Base-by-base conservation (phyloP, 30 jellyfish, hydroid and myxozoan genomes). In the Rhopilema esculentum region DNA sequence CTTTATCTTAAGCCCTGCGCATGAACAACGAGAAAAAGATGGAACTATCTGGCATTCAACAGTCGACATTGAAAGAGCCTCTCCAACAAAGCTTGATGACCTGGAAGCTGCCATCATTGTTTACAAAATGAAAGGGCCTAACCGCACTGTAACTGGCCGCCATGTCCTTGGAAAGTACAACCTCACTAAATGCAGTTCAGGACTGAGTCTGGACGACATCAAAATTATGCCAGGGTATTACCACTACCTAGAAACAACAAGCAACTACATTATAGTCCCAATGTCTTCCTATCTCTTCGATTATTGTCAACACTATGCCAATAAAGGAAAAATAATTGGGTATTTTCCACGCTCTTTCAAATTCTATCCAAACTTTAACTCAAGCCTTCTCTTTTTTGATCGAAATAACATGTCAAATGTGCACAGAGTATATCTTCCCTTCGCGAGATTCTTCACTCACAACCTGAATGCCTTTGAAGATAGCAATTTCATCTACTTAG, bases 41-140 rank as follows among this genome's bases (percentile, higher is more conserved):
- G 94, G 94, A 33, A 85, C 94, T 1, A 48, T 85, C 0, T 85
- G 94, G 94, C 16, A 82, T 15, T 61, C 94, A 24, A 85, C 94
- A 0, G 69, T 85, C 50, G 94, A 85, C 52, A 66, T 85, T 22
- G 94, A 85, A 75, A n/a, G 68, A 1, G 49, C 16, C 57, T 31
- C 75, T 15, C 50, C 21, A 0, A 19, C 50, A 9, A 85, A 75
- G 53, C 8, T 85, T 1, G 77, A 70, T 20, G 49, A 72, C 77
- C 72, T 85, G 40, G 94, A 85, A 52, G 62, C 80, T 29, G 94
- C 94, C 12, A 75, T 85, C 9, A 72, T 33, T 57, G 94, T 85
- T 19, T 85, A 85, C 79, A 61, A 24, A 26, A 63, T 85, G 40
- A 70, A 73, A 32, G 94, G 94, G 32, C 20, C 49, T 8, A 31